A percentile compares a stretch with the other conserved stretches of the same genome.
Evolutionary conservation across 2,113 vertebrate species (phyloP).

Genomic region (Antechinus stuartii): DNA sequence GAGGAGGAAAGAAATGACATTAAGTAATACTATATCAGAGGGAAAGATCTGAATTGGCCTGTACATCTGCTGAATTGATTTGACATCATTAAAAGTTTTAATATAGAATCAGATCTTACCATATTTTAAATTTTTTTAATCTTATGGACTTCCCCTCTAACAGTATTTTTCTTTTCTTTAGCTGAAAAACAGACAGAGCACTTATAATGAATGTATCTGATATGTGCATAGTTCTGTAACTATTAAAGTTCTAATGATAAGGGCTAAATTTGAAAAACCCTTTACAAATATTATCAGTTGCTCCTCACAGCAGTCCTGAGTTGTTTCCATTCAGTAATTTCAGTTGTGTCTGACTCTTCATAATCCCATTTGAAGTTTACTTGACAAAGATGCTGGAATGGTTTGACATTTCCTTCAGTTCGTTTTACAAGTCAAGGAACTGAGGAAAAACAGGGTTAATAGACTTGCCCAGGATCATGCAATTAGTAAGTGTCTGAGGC

Average conservation of each 20-base stretch:
- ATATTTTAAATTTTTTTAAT: conserved; percentile 10
- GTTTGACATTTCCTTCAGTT: too few relatives aligned
- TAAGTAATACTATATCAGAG: background rate
- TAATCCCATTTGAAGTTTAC: too few relatives aligned
- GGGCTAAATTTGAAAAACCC: too few relatives aligned
- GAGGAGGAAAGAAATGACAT: background rate
- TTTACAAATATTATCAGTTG: too few relatives aligned
- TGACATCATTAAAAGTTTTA: conserved; percentile 26
- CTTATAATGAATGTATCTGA: conserved; percentile 31
- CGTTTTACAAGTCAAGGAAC: too few relatives aligned
- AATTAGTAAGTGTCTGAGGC: too few relatives aligned
- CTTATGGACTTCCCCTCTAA: conserved; percentile 33
- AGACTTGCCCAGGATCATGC: too few relatives aligned
- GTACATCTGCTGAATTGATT: background rate
- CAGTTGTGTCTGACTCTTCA: too few relatives aligned
- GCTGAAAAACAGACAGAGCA: conserved; percentile 16
- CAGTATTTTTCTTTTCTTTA: conserved; percentile 21
- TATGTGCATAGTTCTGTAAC: conserved; percentile 28
- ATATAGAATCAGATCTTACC: conserved; percentile 11
- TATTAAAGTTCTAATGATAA: background rate
- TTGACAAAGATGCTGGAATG: too few relatives aligned
- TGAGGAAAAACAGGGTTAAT: too few relatives aligned
- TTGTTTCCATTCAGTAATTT: too few relatives aligned
- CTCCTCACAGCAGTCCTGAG: too few relatives aligned
- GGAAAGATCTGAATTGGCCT: background rate